Evolutionary conservation across 2,113 vertebrate genomes (phyloP).

Genomic region (Laterallus jamaicensis): DNA sequence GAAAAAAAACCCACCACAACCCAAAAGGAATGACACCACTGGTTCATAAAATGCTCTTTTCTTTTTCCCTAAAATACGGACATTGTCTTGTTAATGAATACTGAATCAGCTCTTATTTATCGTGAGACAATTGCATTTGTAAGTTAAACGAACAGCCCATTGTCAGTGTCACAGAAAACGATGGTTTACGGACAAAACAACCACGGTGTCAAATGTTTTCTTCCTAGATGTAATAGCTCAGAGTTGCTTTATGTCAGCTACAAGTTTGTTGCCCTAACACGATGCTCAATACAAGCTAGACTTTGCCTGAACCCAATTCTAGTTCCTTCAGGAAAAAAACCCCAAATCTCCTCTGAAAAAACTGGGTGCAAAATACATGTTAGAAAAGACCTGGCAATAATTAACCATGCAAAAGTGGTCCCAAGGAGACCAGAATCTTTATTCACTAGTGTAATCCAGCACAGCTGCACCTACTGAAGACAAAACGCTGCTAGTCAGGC

Average conservation of each 20-base stretch:
- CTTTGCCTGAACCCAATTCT: neutral
- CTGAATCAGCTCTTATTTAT: constrained; percentile 28
- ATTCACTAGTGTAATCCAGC: neutral
- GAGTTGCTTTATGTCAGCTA: neutral
- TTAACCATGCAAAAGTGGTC: neutral
- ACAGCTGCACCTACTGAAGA: constrained; percentile 11
- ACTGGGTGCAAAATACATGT: neutral
- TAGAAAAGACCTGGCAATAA: neutral
- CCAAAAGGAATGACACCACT: neutral
- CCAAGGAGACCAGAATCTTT: neutral
- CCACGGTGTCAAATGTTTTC: neutral
- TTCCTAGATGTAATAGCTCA: neutral
- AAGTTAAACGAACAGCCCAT: neutral
- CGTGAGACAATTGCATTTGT: constrained; percentile 5
- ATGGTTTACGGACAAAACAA: neutral
- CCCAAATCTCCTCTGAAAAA: neutral
- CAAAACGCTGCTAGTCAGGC: neutral
- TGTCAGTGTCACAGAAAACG: neutral
- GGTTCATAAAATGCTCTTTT: neutral
- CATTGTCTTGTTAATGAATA: constrained; percentile 50
- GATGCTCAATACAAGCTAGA: neutral
- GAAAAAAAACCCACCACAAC: neutral
- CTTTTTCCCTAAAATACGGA: neutral
- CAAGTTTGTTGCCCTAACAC: neutral
- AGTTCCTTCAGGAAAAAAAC: neutral